Evolutionary conservation across 2,113 vertebrate species (phyloP), one percentile per base, ranked within the genome.

Genomic region (Chascanopsetta lugubris): DNA sequence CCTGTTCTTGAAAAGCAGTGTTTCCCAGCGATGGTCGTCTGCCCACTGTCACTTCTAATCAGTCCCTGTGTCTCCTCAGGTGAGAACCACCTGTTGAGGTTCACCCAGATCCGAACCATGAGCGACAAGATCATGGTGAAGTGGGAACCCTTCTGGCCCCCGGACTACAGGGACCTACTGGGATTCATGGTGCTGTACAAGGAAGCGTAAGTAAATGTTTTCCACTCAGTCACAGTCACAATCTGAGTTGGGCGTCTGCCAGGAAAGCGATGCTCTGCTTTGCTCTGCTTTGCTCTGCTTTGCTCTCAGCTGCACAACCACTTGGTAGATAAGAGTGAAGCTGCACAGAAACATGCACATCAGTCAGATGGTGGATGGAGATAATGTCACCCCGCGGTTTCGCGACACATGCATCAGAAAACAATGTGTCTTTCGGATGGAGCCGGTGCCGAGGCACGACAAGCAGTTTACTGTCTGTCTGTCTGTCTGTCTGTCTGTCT

Each of bases 151-250:
- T 99, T 98, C 82, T 99, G 97, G 97, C 97, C 96, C 0, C 90
- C 92, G 0, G 97, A 99, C 79, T 99, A 95, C 93, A 91, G 97
- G 50, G 97, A 99, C 72, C 92, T 99, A 49, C 88, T 99, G 87
- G 97, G 97, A 2, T 99, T 99, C 79, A 97, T 99, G 95, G 93
- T 99, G 0, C 96, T 99, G 70, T 99, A 97, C 82, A 99, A 98
- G 75, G 97, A 99, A 85, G 96, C 97, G 97, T 99, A 87, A 96
- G 97, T 86, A 26, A 0, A 36, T 59, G 17, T 63, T 25, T 3
- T 26, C 22, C 6, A 11, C 12, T 4, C 62, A 46, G 9, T 15
- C 48, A 50, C 49, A 30, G 5, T 26, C 49, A 53, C 17, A 29
- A 9, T 30, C n/a, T 18, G 17, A n/a, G 17, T 18, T 20, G 9